Conservation (phyloP, 2,888 invertebrate species). For the Coenonympha glycerion region DNA sequence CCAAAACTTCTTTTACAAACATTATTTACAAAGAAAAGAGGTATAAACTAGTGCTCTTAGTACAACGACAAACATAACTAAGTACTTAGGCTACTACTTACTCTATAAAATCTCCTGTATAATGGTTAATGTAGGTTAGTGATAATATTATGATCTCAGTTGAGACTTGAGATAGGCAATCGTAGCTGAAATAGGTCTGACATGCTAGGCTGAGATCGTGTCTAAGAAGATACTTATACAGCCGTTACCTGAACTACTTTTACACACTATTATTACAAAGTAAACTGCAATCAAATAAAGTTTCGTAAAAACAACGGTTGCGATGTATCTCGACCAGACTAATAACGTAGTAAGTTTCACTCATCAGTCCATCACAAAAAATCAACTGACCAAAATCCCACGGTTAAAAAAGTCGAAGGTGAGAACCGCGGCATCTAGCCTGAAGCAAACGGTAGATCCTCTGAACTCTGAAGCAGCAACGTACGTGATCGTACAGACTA, state of each 20-base stretch:
- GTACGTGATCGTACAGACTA: constrained; percentile 44
- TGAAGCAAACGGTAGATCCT: constrained; percentile 71
- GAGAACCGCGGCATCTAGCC: constrained; percentile 62
- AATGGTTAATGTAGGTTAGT: too few relatives aligned
- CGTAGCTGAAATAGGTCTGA: too few relatives aligned
- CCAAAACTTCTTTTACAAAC: too few relatives aligned
- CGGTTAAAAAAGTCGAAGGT: constrained; percentile 65
- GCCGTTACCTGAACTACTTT: neutral
- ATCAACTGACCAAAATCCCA: constrained; percentile 60
- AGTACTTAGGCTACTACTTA: too few relatives aligned
- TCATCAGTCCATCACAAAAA: constrained; percentile 59
- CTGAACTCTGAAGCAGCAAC: constrained; percentile 63
- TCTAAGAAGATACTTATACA: neutral
- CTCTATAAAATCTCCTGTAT: too few relatives aligned
- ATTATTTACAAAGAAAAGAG: too few relatives aligned
- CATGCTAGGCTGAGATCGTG: too few relatives aligned
- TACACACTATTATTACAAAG: neutral
- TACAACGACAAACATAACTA: too few relatives aligned
- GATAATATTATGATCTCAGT: too few relatives aligned
- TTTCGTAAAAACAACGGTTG: neutral
- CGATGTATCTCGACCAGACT: neutral
- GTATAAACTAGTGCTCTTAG: too few relatives aligned
- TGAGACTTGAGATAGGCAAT: too few relatives aligned
- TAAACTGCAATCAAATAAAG: neutral
- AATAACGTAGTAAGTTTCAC: constrained; percentile 34